A percentile compares a stretch with the other conserved stretches of the same genome.
Evolutionary conservation across 1,140 invertebrate genomes (phyloP).

Genomic region (Apocrypta bakeri): DNA sequence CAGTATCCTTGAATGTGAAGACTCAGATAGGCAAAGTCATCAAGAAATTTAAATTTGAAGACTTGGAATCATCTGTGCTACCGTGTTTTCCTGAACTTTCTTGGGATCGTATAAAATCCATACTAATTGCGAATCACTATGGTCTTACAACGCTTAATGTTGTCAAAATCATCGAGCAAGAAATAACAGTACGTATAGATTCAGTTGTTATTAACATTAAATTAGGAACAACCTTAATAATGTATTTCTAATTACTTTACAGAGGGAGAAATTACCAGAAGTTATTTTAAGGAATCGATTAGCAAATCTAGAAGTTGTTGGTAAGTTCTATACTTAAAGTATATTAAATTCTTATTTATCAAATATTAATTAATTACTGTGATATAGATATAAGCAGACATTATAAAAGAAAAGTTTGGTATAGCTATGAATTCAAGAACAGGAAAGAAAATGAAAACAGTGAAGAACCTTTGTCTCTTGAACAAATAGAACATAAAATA

Average conservation of each 20-base stretch:
- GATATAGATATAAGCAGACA: conserved; percentile 65
- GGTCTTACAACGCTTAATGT: conserved; percentile 56
- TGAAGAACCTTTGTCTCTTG: conserved; percentile 17
- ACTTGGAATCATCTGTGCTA: conserved; percentile 60
- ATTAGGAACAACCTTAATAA: background rate
- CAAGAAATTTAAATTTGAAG: conserved; percentile 66
- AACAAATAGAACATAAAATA: conserved; percentile 54
- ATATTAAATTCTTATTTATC: background rate
- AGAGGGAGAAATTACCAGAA: conserved; percentile 50
- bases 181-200: conserved; percentile 53
- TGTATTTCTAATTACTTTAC: conserved; percentile 22
- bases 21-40: conserved; percentile 47
- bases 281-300: conserved; percentile 56
- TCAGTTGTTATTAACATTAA: conserved; percentile 31
- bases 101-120: conserved; percentile 57
- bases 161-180: conserved; percentile 52
- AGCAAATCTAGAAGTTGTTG: conserved; percentile 57
- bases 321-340: conserved; percentile 52
- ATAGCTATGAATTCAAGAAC: conserved; percentile 56
- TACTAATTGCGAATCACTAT: conserved; percentile 59
- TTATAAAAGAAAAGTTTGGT: conserved; percentile 62
- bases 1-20: background rate
- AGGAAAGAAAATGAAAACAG: conserved; percentile 22
- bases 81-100: conserved; percentile 64
- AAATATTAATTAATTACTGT: conserved; percentile 2